These are phyloP conservation scores for Drosophila emarginata DNA, from an alignment of 2,888 invertebrate genomes.

Conservation along the genomic window DNA sequence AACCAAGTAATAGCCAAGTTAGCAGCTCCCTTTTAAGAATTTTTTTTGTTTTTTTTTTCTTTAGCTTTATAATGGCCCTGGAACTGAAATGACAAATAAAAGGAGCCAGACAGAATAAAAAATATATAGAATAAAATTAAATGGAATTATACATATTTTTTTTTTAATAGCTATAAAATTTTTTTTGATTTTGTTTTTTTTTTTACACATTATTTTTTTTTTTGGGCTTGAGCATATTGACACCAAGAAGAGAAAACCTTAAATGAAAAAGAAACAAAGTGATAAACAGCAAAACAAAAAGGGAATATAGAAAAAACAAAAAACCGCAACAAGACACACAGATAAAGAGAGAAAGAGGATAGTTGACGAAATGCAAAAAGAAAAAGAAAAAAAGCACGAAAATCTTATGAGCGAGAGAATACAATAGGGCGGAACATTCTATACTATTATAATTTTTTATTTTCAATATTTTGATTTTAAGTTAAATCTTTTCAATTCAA, in stretches of 20 bases:
- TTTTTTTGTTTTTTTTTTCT: not conserved
- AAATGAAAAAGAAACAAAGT: not conserved
- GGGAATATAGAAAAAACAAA: not conserved
- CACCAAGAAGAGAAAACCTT: not conserved
- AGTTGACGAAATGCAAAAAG: not conserved
- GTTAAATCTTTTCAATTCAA: not conserved
- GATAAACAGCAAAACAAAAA: constrained; percentile 2
- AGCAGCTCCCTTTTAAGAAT: not conserved
- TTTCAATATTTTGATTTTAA: not conserved
- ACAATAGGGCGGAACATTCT: not conserved
- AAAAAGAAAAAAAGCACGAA: not conserved
- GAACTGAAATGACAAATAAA: constrained; percentile 4
- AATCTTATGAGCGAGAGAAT: not conserved
- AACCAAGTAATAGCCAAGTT: constrained; percentile 1
- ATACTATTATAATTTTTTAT: not conserved
- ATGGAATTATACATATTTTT: constrained; percentile 26
- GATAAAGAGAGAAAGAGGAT: not conserved
- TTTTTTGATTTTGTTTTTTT: constrained; percentile 28
- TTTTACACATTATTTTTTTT: constrained; percentile 31
- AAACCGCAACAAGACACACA: not conserved
- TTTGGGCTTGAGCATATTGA: constrained; percentile 21
- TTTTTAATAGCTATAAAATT: constrained; percentile 40
- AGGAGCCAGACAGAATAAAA: constrained; percentile 1
- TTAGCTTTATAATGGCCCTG: constrained; percentile 1
- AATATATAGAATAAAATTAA: constrained; percentile 16